phyloP scores from a whole-genome alignment of 2,888 invertebrate species.

The Ischnus inquisitorius region DNA sequence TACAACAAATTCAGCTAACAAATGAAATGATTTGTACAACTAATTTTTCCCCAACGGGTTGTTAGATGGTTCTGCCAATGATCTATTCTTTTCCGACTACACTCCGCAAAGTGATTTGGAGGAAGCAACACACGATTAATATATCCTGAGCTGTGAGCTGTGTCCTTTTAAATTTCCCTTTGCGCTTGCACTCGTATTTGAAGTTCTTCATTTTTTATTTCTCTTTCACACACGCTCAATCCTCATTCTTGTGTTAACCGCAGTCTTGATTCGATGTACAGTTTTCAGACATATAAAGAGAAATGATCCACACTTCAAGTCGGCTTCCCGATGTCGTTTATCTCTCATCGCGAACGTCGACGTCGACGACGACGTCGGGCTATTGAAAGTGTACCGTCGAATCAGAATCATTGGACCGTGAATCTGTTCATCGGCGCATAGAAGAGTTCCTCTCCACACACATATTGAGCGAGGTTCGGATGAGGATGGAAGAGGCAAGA shows the following conservation, averaged over 20 bases:
- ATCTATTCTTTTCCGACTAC: too few relatives aligned
- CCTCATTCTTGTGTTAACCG: constrained; percentile 44
- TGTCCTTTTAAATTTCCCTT: neutral
- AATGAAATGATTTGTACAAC: too few relatives aligned
- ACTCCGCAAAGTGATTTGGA: constrained; percentile 14
- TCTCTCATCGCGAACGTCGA: constrained; percentile 45
- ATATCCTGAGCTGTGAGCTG: neutral
- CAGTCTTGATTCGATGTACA: constrained; percentile 10
- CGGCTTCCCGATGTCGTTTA: constrained; percentile 51
- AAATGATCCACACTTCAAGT: constrained; percentile 27
- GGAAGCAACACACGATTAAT: neutral
- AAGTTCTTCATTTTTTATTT: neutral
- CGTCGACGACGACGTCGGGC: neutral
- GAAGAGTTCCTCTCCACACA: constrained; percentile 66
- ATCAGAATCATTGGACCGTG: constrained; percentile 67
- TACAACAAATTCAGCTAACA: too few relatives aligned
- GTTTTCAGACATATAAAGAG: constrained; percentile 13
- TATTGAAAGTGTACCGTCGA: constrained; percentile 64
- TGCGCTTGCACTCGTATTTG: neutral
- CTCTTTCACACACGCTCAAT: constrained; percentile 19
- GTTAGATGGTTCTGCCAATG: too few relatives aligned
- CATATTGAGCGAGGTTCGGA: constrained; percentile 17
- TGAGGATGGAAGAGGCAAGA: constrained; percentile 35
- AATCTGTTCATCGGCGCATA: constrained; percentile 70
- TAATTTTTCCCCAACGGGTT: too few relatives aligned